These are phyloP conservation scores for Podarcis lilfordi DNA, from an alignment of 2,797 vertebrate species.

Conservation along the genomic window DNA sequence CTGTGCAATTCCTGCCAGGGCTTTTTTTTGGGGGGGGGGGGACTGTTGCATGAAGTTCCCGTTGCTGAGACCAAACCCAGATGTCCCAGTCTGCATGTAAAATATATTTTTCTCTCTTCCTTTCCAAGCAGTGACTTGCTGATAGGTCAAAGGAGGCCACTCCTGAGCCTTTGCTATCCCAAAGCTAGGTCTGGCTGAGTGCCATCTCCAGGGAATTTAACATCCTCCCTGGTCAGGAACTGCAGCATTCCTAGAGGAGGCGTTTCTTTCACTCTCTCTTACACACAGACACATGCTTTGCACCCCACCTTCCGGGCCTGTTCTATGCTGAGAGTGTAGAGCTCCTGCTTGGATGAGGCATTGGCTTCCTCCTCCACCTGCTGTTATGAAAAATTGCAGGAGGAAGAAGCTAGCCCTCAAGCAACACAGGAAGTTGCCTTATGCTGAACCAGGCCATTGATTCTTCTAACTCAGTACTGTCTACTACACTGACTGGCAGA, in stretches of 20 bases:
- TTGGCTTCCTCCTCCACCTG: neutral
- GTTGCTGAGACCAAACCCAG: neutral
- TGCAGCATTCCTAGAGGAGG: conserved; percentile 67
- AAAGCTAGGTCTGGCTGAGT: conserved; percentile 45
- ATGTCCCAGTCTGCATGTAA: neutral
- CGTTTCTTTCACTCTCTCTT: conserved; percentile 54
- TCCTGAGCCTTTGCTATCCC: neutral
- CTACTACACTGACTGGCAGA: too few species aligned
- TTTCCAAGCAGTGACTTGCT: neutral
- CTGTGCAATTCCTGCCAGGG: too few species aligned
- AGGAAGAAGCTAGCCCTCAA: neutral
- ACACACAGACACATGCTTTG: neutral
- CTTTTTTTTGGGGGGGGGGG: neutral
- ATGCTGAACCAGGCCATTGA: too few species aligned
- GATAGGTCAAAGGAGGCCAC: neutral
- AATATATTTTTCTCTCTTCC: neutral
- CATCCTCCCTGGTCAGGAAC: conserved; percentile 55
- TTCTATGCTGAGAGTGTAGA: conserved; percentile 35
- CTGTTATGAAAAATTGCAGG: neutral
- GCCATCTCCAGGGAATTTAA: conserved; percentile 38
- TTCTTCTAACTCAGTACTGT: too few species aligned
- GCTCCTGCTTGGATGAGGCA: conserved; percentile 45
- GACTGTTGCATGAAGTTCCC: neutral
- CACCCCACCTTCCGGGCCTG: conserved; percentile 48
- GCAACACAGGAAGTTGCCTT: neutral